phyloP scores from a whole-genome alignment of 2,797 vertebrate genomes.

The Phylloscopus collybita region DNA sequence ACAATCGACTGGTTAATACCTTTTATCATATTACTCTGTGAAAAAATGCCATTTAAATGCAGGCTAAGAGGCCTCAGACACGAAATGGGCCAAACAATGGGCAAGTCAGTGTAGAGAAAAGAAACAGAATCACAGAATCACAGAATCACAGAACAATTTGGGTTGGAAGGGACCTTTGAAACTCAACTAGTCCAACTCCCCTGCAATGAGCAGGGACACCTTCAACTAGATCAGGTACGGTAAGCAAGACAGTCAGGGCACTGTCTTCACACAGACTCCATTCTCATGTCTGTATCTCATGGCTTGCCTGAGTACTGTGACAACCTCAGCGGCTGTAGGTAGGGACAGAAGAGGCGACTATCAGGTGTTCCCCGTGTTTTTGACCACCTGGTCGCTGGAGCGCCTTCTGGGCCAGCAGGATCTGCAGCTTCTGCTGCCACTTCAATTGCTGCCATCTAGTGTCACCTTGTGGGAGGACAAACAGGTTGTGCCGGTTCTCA shows the following conservation, averaged over 20 bases:
- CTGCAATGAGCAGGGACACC: neutral
- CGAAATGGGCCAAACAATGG: neutral
- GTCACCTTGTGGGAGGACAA: slow-evolving; percentile 42
- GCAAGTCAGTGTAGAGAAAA: neutral
- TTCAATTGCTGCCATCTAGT: slow-evolving; percentile 66
- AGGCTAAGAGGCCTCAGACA: neutral
- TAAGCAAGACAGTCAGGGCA: neutral
- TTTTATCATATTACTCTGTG: neutral
- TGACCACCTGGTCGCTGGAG: neutral
- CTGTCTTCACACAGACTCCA: neutral
- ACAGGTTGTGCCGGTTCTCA: neutral
- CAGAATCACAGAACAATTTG: neutral
- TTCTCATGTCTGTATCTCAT: neutral
- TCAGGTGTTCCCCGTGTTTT: neutral
- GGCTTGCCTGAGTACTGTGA: neutral
- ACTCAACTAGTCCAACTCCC: neutral
- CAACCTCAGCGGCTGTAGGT: rapidly evolving
- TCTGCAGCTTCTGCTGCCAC: neutral
- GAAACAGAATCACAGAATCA: neutral
- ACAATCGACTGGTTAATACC: neutral
- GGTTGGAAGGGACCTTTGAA: neutral
- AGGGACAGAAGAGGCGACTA: neutral
- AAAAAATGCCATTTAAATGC: neutral
- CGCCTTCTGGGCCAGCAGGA: neutral
- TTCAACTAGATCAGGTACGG: neutral